Conservation (phyloP, 2,797 vertebrate genomes). For the Onychomys leucogaster region DNA sequence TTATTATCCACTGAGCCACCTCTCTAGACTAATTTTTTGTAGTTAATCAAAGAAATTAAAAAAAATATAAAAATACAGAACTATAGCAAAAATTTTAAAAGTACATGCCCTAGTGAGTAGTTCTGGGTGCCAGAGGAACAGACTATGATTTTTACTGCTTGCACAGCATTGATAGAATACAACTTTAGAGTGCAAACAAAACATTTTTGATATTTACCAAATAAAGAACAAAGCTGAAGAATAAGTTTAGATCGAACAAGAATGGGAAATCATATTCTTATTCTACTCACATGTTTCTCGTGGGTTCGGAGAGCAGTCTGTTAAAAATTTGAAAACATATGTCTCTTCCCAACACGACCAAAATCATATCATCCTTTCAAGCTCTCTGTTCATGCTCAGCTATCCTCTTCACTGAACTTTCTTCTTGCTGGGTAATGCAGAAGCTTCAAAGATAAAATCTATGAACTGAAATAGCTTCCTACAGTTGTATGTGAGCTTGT, state of each 20-base stretch:
- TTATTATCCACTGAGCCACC: neutral
- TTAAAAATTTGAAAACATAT: neutral
- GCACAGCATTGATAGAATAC: neutral
- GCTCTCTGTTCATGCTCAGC: neutral
- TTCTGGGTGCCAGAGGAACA: neutral
- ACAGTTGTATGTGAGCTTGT: neutral
- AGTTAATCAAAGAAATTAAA: neutral
- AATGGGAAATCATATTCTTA: neutral
- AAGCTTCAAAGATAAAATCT: neutral
- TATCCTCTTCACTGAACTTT: neutral
- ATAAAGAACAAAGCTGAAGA: neutral
- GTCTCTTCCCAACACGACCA: neutral
- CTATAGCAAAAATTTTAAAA: neutral
- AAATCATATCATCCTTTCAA: neutral
- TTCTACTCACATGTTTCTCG: neutral
- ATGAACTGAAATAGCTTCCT: neutral
- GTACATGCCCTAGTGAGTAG: neutral
- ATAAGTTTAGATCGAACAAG: neutral
- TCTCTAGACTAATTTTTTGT: neutral
- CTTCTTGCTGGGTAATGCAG: neutral
- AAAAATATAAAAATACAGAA: neutral
- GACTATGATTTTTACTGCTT: neutral
- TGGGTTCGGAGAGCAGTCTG: neutral
- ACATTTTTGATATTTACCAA: neutral
- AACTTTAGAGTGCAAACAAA: neutral